phyloP scores from a whole-genome alignment of 2,797 vertebrate species.

The Crocidura indochinensis region DNA sequence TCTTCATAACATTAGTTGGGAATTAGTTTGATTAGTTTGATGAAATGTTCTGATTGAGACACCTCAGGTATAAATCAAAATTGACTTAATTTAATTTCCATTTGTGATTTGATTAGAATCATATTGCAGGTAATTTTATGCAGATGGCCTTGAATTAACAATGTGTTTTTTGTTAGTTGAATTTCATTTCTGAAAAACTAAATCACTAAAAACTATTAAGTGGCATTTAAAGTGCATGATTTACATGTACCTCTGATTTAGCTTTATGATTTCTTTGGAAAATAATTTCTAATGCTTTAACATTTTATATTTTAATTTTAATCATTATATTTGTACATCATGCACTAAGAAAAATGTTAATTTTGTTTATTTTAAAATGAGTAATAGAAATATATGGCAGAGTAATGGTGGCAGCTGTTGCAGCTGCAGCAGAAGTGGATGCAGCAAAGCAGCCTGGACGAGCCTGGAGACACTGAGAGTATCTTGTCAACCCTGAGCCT shows the following conservation, averaged over 20 bases:
- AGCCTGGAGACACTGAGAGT: no score
- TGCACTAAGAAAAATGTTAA: background rate
- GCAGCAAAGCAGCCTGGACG: no score
- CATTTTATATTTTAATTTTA: background rate
- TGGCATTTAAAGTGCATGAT: slow-evolving; percentile 47
- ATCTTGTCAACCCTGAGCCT: no score
- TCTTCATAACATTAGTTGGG: slow-evolving; percentile 53
- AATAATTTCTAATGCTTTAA: slow-evolving; percentile 23
- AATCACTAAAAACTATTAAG: slow-evolving; percentile 62
- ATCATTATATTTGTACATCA: background rate
- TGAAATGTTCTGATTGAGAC: slow-evolving; percentile 71
- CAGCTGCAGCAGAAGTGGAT: no score
- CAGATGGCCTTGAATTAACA: slow-evolving; percentile 33
- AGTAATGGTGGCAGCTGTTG: no score
- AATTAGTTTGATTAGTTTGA: slow-evolving; percentile 75
- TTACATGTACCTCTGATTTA: slow-evolving; percentile 34
- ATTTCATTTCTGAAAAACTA: slow-evolving; percentile 66
- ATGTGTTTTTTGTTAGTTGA: slow-evolving; percentile 44
- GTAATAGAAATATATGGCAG: background rate
- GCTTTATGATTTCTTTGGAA: background rate
- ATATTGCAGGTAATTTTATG: slow-evolving; percentile 42
- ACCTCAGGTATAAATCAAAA: slow-evolving; percentile 67
- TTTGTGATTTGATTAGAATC: slow-evolving; percentile 65
- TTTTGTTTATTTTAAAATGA: background rate
- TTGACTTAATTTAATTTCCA: slow-evolving; percentile 72